Evolutionary conservation across 2,113 vertebrate species (phyloP).

Genomic region (Vanacampus margaritifer): DNA sequence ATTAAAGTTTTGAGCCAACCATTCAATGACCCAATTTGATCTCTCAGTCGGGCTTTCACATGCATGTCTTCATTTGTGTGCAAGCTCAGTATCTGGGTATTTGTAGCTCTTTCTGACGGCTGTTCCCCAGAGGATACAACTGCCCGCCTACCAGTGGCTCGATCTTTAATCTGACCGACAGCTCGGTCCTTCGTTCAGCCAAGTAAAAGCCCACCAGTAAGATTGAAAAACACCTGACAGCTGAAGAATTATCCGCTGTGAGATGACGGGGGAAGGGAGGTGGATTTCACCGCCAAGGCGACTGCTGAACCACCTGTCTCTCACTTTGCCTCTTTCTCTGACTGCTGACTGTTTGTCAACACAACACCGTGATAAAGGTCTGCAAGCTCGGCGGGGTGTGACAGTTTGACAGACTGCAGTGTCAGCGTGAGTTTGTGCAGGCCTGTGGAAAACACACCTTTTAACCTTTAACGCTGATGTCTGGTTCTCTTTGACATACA

Average conservation of each 20-base stretch:
- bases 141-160: slow-evolving; percentile 30
- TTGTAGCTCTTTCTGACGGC: slow-evolving; percentile 38
- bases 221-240: slow-evolving; percentile 42
- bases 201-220: slow-evolving; percentile 37
- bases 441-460: slow-evolving; percentile 10
- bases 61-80: slow-evolving; percentile 6
- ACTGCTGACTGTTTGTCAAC: slow-evolving; percentile 38
- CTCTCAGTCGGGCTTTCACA: slow-evolving; percentile 39
- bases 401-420: slow-evolving; percentile 50
- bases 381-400: slow-evolving; percentile 35
- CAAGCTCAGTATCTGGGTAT: slow-evolving; percentile 31
- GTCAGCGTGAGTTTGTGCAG: neutral
- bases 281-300: slow-evolving; percentile 15
- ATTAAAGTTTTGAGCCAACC: slow-evolving; percentile 42
- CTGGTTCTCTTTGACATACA: neutral
- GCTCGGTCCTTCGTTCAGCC: slow-evolving; percentile 35
- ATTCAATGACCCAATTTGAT: slow-evolving; percentile 61
- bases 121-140: slow-evolving; percentile 15
- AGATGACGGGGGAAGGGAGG: slow-evolving; percentile 28
- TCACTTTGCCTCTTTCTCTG: slow-evolving; percentile 21
- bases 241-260: slow-evolving; percentile 26
- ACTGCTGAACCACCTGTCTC: slow-evolving; percentile 20
- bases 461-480: slow-evolving; percentile 3
- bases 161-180: slow-evolving; percentile 47
- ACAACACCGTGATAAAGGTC: slow-evolving; percentile 12